Evolutionary conservation across 2,888 invertebrate genomes (phyloP).

Genomic region (Drosophila fungiperda): DNA sequence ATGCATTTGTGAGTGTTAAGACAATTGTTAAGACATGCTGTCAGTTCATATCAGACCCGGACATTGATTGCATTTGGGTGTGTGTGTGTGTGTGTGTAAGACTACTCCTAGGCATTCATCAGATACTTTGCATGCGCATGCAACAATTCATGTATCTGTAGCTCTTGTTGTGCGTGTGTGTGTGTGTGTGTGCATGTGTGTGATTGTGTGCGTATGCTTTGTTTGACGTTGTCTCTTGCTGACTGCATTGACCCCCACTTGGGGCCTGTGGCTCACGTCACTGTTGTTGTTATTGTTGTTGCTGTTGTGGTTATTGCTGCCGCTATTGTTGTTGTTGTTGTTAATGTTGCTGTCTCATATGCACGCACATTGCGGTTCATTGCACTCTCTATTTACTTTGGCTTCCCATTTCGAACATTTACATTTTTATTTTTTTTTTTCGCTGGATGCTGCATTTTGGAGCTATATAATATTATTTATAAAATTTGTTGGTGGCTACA

Average conservation of each 20-base stretch:
- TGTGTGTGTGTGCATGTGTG: constrained; percentile 11
- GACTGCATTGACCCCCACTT: constrained; percentile 75
- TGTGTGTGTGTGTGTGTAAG: constrained; percentile 11
- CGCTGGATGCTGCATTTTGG: constrained; percentile 36
- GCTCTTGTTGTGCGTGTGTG: constrained; percentile 3
- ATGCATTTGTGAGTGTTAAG: constrained; percentile 11
- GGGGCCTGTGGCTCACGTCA: constrained; percentile 53
- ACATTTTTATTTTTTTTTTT: constrained; percentile 33
- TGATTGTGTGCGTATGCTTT: constrained; percentile 59
- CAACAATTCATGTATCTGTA: constrained; percentile 31
- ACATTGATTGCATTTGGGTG: constrained; percentile 36
- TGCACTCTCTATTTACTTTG: constrained; percentile 79
- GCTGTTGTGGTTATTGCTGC: constrained; percentile 18
- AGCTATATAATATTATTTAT: constrained; percentile 19
- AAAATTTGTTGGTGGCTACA: constrained; percentile 5
- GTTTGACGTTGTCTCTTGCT: constrained; percentile 69
- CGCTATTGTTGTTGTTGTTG: constrained; percentile 24
- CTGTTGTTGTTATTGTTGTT: constrained; percentile 29
- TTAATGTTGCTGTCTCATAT: constrained; percentile 46
- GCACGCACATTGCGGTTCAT: constrained; percentile 76
- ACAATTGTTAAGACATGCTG: neutral
- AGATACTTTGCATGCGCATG: constrained; percentile 75
- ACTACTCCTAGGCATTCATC: constrained; percentile 48
- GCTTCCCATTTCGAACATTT: constrained; percentile 65
- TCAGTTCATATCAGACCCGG: constrained; percentile 41